phyloP scores from a whole-genome alignment of 2,888 invertebrate genomes.

The Gastrophysa polygoni region DNA sequence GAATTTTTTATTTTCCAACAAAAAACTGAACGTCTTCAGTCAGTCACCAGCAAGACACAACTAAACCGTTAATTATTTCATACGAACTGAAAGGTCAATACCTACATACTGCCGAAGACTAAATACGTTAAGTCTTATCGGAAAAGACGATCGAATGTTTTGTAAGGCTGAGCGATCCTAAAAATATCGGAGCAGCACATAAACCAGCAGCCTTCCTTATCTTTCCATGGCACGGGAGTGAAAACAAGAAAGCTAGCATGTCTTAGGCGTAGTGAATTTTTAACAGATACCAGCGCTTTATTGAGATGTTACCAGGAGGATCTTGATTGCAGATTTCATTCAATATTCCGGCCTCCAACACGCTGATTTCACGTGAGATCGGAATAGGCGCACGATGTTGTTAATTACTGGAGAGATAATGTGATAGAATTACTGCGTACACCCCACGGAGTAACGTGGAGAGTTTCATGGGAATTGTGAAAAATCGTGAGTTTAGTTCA shows the following conservation, averaged over 20 bases:
- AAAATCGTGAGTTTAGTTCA: constrained; percentile 44
- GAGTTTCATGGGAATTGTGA: constrained; percentile 50
- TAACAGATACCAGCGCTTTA: constrained; percentile 39
- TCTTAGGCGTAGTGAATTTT: constrained; percentile 36
- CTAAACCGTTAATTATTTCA: constrained; percentile 13
- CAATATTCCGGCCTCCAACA: constrained; percentile 50
- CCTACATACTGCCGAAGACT: constrained; percentile 33
- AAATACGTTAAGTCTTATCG: constrained; percentile 44
- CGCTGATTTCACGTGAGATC: constrained; percentile 51
- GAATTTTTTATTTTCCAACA: constrained; percentile 16
- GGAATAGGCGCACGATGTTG: constrained; percentile 50
- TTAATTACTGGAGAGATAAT: constrained; percentile 51
- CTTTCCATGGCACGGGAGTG: constrained; percentile 31
- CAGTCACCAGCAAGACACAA: not conserved
- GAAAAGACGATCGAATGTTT: constrained; percentile 49
- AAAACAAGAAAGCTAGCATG: constrained; percentile 41
- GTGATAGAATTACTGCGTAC: constrained; percentile 38
- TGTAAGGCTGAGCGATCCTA: constrained; percentile 35
- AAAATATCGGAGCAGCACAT: constrained; percentile 39
- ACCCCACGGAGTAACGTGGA: constrained; percentile 41
- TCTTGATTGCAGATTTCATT: constrained; percentile 51
- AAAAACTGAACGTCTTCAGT: constrained; percentile 5
- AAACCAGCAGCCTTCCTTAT: constrained; percentile 42
- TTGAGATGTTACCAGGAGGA: constrained; percentile 50
- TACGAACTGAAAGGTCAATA: constrained; percentile 27